Base-by-base conservation (phyloP, 2,888 invertebrate species). In the Cantharis nigra region DNA sequence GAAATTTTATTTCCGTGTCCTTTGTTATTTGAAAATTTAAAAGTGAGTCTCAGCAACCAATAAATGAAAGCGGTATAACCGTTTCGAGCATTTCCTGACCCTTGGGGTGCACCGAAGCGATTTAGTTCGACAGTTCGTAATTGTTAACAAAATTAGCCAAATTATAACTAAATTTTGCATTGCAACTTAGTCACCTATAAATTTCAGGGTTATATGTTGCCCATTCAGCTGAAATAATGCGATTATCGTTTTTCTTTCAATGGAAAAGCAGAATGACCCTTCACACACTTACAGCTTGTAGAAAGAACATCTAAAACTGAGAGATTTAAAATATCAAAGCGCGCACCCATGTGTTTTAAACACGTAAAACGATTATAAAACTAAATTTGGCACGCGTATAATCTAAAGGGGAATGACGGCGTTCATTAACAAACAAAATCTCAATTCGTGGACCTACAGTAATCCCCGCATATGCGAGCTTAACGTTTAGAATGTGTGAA, bases 301-400 rank as follows among this genome's bases (percentile, higher is more conserved):
- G 14, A 9, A 16, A 26, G 14, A 69, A 49, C 77, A 67, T 78
- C 75, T 76, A 75, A 70, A 71, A 76, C 73, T 78, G 78, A 78
- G 76, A 71, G 73, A 75, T 78, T 78, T 78, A 78, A 78, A 78
- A 73, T 76, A 83, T 84, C 83, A 83, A 80, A 82, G 79, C 81
- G 81, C 64, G 81, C 84, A 82, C 79, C 83, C 83, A 83, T 85
- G 83, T 84, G 84, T 83, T 83, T 80, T 79, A 83, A 83, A 83
- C 81, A 78, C 78, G 81, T 81, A 79, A 81, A 83, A 82, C 82
- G 82, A 83, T 84, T 83, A 82, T 82, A 80, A 80, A 83, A 84
- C 83, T 81, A 80, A 83, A 84, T 83, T 81, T 80, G 83, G 83
- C 84, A 83, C 83, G 83, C 82, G 83, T 76, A 78, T 80, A 79